These are phyloP conservation scores for Popillia japonica DNA, from an alignment of 1,140 invertebrate genomes.

Conservation along the genomic window DNA sequence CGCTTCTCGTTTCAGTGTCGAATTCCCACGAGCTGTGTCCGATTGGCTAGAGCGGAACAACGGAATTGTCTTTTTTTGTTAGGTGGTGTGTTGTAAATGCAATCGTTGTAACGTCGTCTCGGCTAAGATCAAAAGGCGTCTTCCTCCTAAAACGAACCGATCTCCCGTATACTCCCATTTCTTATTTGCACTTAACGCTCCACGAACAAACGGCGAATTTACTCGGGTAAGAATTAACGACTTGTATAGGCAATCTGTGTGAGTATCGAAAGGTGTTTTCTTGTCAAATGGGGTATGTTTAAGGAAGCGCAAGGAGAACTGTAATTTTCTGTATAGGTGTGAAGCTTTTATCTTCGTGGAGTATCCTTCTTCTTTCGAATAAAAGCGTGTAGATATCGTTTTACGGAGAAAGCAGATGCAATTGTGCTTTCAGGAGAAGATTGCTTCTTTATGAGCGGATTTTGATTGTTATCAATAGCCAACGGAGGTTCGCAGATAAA, in stretches of 20 bases:
- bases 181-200: neutral
- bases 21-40: constrained; percentile 3
- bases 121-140: neutral
- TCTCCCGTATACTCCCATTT: neutral
- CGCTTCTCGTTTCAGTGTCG: constrained; percentile 3
- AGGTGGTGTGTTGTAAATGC: constrained; percentile 13
- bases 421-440: no score
- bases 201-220: neutral
- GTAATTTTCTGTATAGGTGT: no score
- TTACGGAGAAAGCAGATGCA: no score
- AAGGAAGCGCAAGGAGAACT: no score
- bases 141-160: neutral
- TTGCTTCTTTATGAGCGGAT: no score
- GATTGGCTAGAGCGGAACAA: constrained; percentile 12
- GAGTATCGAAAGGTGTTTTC: neutral
- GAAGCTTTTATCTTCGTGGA: no score
- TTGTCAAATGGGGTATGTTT: neutral
- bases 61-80: constrained; percentile 8
- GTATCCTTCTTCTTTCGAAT: no score
- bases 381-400: no score
- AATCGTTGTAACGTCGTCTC: constrained; percentile 8
- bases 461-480: no score
- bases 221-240: neutral
- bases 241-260: neutral
- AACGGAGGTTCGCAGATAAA: no score